These are phyloP conservation scores for Hemiscyllium ocellatum DNA, from an alignment of 2,113 vertebrate species.

Conservation along the genomic window DNA sequence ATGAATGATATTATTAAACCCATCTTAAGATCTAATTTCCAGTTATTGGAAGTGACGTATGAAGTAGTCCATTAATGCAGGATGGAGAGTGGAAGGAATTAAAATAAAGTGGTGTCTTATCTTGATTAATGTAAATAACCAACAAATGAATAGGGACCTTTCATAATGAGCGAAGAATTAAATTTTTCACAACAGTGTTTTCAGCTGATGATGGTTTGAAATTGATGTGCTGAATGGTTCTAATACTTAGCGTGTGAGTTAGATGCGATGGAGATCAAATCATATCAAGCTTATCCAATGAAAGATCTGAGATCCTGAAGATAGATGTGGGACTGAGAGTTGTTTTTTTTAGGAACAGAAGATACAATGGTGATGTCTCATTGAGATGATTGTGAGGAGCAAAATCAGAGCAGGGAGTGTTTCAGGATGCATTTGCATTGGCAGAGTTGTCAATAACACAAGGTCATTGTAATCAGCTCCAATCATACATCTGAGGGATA, in stretches of 20 bases:
- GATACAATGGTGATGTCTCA: neutral
- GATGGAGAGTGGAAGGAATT: neutral
- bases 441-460: too few species aligned
- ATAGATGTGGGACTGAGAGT: neutral
- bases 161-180: neutral
- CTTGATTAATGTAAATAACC: conserved; percentile 6
- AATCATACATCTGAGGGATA: too few species aligned
- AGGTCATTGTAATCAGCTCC: too few species aligned
- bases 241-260: neutral
- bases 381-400: neutral
- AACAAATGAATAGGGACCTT: neutral
- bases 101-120: conserved; percentile 21
- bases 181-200: neutral
- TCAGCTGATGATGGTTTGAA: neutral
- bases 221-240: neutral
- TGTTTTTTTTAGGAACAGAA: neutral
- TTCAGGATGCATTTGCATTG: too few species aligned
- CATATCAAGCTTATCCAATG: neutral
- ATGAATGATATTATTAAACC: conserved; percentile 31
- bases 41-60: conserved; percentile 25
- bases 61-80: neutral
- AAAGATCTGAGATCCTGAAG: neutral
- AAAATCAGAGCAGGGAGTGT: neutral
- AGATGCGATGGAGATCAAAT: neutral
- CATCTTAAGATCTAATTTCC: conserved; percentile 30